Evolutionary conservation across 2,888 invertebrate genomes (phyloP), one percentile per base, ranked within the genome.

Genomic region (Netelia fuscicornis): DNA sequence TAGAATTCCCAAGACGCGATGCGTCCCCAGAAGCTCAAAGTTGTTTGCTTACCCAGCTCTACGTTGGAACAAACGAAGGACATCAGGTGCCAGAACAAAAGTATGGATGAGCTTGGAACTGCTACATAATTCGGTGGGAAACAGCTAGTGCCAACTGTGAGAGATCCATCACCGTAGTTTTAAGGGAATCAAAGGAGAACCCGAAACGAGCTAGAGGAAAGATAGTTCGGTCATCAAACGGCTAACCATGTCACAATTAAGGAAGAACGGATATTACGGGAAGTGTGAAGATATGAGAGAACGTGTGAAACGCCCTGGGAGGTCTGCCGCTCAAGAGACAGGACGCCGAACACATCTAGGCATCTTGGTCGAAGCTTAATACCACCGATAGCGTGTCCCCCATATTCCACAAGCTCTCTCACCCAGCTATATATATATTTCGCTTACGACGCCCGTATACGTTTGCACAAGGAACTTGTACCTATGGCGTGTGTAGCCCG

Each of bases 391-490:
- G 44, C 54, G 17, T 58, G 58, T 58, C n/a, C 37, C 37, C 37
- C 37, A 37, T 37, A 37, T 37, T 37, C 6, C 37, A 37, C 37
- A 58, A 6, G 5, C 58, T 58, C 3, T 48, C 48, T 13, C 13
- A 3, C 48, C 13, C 58, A 9, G 48, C 23, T 11, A 13, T 52
- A 25, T 25, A 52, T 68, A 68, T 52, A 23, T 44, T 68, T 68
- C 13, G 42, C 67, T 68, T 13, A 10, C 48, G 48, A 52, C 44
- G 37, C 52, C 8, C 64, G 42, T 25, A 23, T 30, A 64, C 44
- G 64, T 70, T 75, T 83, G 62, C 54, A 42, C 68, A 68, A 42
- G 68, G 44, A 79, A 83, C 74, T 75, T 56, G 83, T 74, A 70
- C 54, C 79, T 70, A 10, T 30, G 67, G 20, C 52, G 62, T 80